phyloP scores from a whole-genome alignment of 1,140 invertebrate genomes.

The Arion vulgaris region DNA sequence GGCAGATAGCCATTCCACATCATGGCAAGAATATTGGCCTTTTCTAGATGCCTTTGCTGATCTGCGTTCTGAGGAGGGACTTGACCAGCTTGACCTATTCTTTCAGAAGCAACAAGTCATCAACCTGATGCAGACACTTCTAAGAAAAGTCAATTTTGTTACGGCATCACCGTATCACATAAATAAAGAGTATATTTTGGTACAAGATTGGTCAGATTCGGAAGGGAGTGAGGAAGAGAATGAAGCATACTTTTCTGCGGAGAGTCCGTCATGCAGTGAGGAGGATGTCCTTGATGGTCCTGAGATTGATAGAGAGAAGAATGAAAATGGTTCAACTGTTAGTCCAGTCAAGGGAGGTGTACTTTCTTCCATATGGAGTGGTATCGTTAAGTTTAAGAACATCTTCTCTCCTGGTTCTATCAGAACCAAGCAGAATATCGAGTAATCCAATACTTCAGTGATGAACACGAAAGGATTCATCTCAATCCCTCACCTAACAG shows the following conservation, averaged over 20 bases:
- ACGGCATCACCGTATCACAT: not conserved
- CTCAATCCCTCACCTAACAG: not conserved
- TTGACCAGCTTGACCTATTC: constrained; percentile 27
- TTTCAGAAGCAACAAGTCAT: constrained; percentile 34
- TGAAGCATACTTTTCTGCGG: constrained; percentile 27
- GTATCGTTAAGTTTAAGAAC: not conserved
- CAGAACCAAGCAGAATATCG: not conserved
- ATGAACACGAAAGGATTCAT: not conserved
- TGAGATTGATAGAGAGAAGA: not conserved
- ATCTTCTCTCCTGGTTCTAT: not conserved
- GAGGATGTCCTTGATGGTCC: not conserved
- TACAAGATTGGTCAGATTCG: not conserved
- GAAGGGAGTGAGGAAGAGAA: constrained; percentile 6
- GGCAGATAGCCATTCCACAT: not conserved
- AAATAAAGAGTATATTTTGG: constrained; percentile 9
- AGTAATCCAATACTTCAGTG: not conserved
- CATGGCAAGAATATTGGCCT: constrained; percentile 39
- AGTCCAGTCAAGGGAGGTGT: not conserved
- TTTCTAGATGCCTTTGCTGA: constrained; percentile 34
- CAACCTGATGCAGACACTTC: constrained; percentile 2
- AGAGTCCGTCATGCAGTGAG: constrained; percentile 23
- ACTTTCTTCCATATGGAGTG: constrained; percentile 11
- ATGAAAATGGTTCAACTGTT: not conserved
- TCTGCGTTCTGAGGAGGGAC: constrained; percentile 17
- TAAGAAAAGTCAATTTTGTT: not conserved